A percentile compares a stretch with the other conserved stretches of the same genome.
Conservation (phyloP, 2,113 vertebrate genomes). For the Microcebus lehilahytsara region DNA sequence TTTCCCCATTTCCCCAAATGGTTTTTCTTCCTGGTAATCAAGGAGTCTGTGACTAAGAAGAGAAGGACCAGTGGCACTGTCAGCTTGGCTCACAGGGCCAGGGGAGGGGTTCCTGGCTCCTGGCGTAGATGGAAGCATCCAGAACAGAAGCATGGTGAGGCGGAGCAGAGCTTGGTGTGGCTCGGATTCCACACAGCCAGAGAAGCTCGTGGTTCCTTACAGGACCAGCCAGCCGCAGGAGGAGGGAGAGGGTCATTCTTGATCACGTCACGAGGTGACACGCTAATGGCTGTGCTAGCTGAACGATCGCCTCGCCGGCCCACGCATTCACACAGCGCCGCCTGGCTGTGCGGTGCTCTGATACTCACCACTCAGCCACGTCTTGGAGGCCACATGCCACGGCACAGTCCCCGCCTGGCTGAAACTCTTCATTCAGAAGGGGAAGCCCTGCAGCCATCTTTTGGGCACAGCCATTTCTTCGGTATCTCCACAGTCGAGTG, state of each 20-base stretch:
- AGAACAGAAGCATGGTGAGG: background rate
- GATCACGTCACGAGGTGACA: background rate
- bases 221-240: background rate
- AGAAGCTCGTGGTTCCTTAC: background rate
- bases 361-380: background rate
- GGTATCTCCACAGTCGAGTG: background rate
- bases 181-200: rapidly evolving
- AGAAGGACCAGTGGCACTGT: background rate
- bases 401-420: rapidly evolving
- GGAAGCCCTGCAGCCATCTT: background rate
- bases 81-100: background rate
- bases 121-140: rapidly evolving
- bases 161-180: rapidly evolving
- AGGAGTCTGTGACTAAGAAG: background rate
- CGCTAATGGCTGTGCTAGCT: background rate
- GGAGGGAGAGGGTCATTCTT: background rate
- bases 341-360: background rate
- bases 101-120: background rate
- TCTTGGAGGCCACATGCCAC: background rate
- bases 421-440: background rate
- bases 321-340: background rate
- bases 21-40: background rate
- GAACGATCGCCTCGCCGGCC: background rate
- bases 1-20: no score
- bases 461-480: background rate